Evolutionary conservation across 2,797 vertebrate genomes (phyloP).

Genomic region (Pseudochirops cupreus): DNA sequence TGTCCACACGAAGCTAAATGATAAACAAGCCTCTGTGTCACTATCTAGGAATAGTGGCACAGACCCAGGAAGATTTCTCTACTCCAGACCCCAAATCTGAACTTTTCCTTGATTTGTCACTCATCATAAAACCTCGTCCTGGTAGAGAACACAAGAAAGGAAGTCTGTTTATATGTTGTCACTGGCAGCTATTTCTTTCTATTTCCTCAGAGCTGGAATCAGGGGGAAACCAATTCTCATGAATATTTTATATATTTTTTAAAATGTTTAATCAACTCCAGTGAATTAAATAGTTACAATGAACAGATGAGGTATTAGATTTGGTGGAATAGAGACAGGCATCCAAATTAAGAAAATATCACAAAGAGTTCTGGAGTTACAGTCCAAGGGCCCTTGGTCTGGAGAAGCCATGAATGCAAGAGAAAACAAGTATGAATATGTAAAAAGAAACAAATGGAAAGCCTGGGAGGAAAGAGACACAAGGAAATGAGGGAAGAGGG

Average conservation of each 20-base stretch:
- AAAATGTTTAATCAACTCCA: conserved; percentile 73
- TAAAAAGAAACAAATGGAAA: conserved; percentile 69
- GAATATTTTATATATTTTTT: conserved; percentile 59
- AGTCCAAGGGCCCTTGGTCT: conserved; percentile 75
- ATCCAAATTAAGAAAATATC: conserved; percentile 79
- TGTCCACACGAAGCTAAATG: background rate
- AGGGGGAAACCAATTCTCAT: conserved; percentile 29
- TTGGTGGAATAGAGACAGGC: conserved; percentile 67
- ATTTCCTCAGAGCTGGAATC: conserved; percentile 37
- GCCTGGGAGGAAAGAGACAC: conserved; percentile 45
- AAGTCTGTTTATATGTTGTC: conserved; percentile 42
- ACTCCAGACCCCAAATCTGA: conserved; percentile 9
- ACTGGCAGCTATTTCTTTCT: conserved; percentile 54
- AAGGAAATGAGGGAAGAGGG: conserved; percentile 58
- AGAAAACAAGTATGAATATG: conserved; percentile 58
- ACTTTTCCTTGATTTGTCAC: conserved; percentile 17
- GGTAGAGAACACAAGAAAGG: background rate
- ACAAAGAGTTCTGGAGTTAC: conserved; percentile 56
- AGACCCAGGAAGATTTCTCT: conserved; percentile 39
- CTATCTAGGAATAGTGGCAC: background rate
- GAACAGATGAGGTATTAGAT: conserved; percentile 68
- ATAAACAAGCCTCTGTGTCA: accelerated
- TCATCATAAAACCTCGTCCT: conserved; percentile 44
- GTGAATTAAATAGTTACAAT: conserved; percentile 74
- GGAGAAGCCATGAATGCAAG: conserved; percentile 69